Percentiles rank a stretch among this genome's conserved stretches.
Evolutionary conservation across 2,888 invertebrate genomes (phyloP).

Genomic region (Eilema depressum): DNA sequence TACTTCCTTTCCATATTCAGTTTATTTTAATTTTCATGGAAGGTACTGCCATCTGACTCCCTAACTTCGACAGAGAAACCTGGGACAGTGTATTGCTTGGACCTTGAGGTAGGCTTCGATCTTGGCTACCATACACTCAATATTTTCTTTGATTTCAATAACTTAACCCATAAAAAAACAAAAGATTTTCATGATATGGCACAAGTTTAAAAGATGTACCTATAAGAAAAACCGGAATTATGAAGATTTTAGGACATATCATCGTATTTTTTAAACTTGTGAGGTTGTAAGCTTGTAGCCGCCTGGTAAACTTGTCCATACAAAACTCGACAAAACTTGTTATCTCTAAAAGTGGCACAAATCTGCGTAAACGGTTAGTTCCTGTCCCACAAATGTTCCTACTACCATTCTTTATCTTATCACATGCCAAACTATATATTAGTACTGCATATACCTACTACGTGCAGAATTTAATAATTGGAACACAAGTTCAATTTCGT

Average conservation of each 20-base stretch:
- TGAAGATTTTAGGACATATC: not conserved
- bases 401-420: not conserved
- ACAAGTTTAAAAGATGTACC: not conserved
- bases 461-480: too few species aligned
- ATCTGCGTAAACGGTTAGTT: not conserved
- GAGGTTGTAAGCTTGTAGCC: not conserved
- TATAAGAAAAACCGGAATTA: not conserved
- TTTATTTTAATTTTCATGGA: too few species aligned
- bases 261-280: not conserved
- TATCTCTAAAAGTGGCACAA: not conserved
- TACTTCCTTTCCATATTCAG: not conserved
- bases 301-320: not conserved
- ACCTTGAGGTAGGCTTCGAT: too few species aligned
- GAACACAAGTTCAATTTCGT: not conserved
- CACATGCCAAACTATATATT: constrained; percentile 4
- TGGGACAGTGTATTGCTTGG: too few species aligned
- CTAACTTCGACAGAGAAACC: too few species aligned
- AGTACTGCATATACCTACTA: not conserved
- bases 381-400: not conserved
- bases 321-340: not conserved
- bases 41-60: too few species aligned
- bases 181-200: too few species aligned
- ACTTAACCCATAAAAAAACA: too few species aligned
- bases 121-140: too few species aligned
- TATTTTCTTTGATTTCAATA: too few species aligned